Percentiles rank a stretch among this genome's conserved stretches.
These are phyloP conservation scores for Leptodirus hochenwartii DNA, from an alignment of 2,888 invertebrate genomes.

Conservation along the genomic window DNA sequence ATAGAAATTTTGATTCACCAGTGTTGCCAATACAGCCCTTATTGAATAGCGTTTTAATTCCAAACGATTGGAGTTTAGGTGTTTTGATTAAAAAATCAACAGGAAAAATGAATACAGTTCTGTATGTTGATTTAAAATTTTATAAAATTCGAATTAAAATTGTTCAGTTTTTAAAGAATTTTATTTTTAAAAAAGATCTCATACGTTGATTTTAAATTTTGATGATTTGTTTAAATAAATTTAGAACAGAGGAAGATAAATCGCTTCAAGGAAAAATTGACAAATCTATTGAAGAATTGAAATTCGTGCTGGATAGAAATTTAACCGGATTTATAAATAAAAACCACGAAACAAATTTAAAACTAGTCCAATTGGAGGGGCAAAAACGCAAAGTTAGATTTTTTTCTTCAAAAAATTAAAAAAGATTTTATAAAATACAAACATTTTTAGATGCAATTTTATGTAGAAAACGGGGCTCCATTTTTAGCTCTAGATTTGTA, in stretches of 20 bases:
- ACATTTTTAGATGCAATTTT: conserved; percentile 32
- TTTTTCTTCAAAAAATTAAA: conserved; percentile 1
- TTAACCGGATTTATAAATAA: conserved; percentile 28
- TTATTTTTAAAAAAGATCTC: too few species aligned
- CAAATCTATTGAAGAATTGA: conserved; percentile 10
- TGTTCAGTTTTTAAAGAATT: too few species aligned
- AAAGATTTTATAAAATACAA: conserved; percentile 3
- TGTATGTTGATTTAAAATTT: too few species aligned
- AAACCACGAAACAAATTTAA: conserved; percentile 33
- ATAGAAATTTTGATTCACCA: conserved; percentile 15
- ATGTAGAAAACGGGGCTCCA: conserved; percentile 36
- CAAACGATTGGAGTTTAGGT: conserved; percentile 22
- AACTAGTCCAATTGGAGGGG: conserved; percentile 28
- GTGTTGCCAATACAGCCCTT: conserved; percentile 24
- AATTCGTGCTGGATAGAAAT: conserved; percentile 16
- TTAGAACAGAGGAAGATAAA: conserved; percentile 8
- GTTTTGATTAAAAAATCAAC: too few species aligned
- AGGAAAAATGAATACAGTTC: too few species aligned
- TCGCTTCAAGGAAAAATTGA: conserved; percentile 10
- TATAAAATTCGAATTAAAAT: too few species aligned
- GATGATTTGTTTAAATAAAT: too few species aligned
- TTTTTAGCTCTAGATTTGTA: conserved; percentile 34
- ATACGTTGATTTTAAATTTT: too few species aligned
- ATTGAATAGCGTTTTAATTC: conserved; percentile 26
- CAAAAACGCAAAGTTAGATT: conserved; percentile 21